Evolutionary conservation across 2,797 vertebrate genomes (phyloP).

Genomic region (Malacoraja senta): DNA sequence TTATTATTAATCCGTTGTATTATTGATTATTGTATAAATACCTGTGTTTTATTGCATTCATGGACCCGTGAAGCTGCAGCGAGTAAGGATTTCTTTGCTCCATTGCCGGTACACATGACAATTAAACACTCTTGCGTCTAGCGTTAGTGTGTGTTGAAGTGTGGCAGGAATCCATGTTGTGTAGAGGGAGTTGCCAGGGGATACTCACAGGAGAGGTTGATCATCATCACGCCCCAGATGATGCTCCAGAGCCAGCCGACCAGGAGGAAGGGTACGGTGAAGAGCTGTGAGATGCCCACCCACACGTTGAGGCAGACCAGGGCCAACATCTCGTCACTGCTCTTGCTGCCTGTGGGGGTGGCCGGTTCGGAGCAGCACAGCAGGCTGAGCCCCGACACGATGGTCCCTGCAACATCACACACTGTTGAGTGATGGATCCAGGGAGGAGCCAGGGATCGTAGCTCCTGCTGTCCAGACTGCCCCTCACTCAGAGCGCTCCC

Average conservation of each 20-base stretch:
- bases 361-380: constrained; percentile 34
- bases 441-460: too few relatives aligned
- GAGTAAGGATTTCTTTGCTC: too few relatives aligned
- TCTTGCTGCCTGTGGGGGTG: neutral
- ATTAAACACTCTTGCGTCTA: too few relatives aligned
- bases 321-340: constrained; percentile 4
- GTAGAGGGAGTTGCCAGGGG: neutral
- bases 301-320: constrained; percentile 40
- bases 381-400: constrained; percentile 30
- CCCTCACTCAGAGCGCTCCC: too few relatives aligned
- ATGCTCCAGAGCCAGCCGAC: constrained; percentile 41
- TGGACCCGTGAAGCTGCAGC: too few relatives aligned
- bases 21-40: too few relatives aligned
- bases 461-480: too few relatives aligned
- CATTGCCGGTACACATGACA: too few relatives aligned
- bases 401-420: constrained; percentile 22
- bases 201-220: constrained; percentile 36
- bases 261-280: constrained; percentile 41
- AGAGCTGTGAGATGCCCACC: constrained; percentile 41
- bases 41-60: too few relatives aligned
- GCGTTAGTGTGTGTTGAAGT: too few relatives aligned
- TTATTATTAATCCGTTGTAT: too few relatives aligned
- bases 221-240: constrained; percentile 39
- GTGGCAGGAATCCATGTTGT: too few relatives aligned
- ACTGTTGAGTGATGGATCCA: neutral